Evolutionary conservation across 2,797 vertebrate genomes (phyloP), one percentile per base, ranked within the genome.

Genomic region (Pygocentrus nattereri): DNA sequence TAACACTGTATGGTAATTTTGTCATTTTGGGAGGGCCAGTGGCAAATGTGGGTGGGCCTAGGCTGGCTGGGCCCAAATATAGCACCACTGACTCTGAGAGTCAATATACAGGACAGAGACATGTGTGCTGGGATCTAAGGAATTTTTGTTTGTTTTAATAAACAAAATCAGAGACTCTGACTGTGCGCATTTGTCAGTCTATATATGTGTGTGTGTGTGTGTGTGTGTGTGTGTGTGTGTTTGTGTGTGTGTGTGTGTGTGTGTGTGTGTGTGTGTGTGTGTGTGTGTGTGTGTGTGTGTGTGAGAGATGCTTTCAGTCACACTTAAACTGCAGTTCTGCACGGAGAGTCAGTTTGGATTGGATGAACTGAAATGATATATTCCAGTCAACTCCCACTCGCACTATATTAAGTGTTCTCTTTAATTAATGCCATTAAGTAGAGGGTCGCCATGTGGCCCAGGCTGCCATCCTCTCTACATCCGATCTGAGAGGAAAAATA

Each of bases 351-450:
- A 61, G 41, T 34, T 44, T 54, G 30, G 58, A 80, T 15, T 59
- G 41, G 59, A 19, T 59, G 27, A 27, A 69, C 65, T 44, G 0
- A 65, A 44, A 18, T n/a, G 59, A 47, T 64, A 19, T 65, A 21
- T 34, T 21, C 58, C 74, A 50, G 8, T 76, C 70, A 79, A 44
- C 30, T 49, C 62, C 62, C 44, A 78, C 44, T 72, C n/a, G 67
- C 30, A 59, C 67, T 82, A 77, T 84, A 82, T 34, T 74, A 80
- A 82, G 64, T 78, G 72, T 70, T 62, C 67, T 61, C 77, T 31
- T 50, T 64, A 85, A 81, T 82, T 75, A 79, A 47, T n/a, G 49
- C 68, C 59, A 65, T 80, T 54, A 71, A 81, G 76, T 72, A 59
- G 69, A 65, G 74, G 61, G 82, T 81, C 78, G 76, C 62, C 30